phyloP scores from a whole-genome alignment of 2,113 vertebrate species.

The Enhydra lutris region DNA sequence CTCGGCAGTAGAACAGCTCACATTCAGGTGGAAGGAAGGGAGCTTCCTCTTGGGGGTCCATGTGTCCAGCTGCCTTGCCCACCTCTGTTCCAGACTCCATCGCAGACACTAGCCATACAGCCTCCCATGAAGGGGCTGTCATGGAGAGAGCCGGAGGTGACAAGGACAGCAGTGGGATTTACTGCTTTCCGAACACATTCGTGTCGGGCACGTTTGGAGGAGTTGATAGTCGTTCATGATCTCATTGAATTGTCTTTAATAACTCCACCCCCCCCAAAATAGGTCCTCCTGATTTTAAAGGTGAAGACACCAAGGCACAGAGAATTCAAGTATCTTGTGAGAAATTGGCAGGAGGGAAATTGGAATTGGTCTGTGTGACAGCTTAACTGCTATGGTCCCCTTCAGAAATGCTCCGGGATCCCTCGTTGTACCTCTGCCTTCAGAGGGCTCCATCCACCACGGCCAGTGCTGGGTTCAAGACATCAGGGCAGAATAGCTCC shows the following conservation, averaged over 20 bases:
- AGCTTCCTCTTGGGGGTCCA: background rate
- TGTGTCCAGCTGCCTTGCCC: rapidly evolving
- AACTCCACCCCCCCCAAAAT: background rate
- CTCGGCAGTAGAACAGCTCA: background rate
- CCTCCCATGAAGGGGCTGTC: background rate
- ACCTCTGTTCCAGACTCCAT: background rate
- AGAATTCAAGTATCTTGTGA: background rate
- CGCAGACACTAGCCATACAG: background rate
- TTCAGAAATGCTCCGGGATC: background rate
- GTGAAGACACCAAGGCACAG: background rate
- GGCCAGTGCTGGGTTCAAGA: background rate
- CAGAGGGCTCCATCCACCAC: no score
- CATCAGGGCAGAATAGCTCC: background rate
- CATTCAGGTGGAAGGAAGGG: background rate
- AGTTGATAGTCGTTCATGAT: background rate
- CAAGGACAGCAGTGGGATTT: background rate
- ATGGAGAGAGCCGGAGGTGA: background rate
- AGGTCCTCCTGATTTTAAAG: background rate
- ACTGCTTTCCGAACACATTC: rapidly evolving
- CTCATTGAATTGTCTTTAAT: background rate
- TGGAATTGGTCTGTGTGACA: no score
- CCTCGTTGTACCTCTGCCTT: rapidly evolving
- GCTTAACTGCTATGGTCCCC: rapidly evolving
- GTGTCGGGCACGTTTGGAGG: background rate
- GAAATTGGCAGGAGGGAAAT: background rate